phyloP scores from a whole-genome alignment of 1,140 invertebrate genomes.

The Aporrectodea caliginosa region DNA sequence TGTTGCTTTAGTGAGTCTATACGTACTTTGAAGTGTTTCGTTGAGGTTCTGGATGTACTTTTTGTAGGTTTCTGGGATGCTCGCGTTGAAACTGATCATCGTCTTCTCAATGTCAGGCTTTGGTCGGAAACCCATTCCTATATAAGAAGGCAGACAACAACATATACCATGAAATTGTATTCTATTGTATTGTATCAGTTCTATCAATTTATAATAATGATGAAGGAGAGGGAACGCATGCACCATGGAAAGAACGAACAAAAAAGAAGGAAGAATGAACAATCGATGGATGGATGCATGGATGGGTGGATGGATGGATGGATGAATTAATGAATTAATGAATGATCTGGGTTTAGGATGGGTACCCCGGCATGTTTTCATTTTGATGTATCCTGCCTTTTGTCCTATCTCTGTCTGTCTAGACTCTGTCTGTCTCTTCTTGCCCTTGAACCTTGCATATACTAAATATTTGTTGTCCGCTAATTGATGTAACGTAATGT shows the following conservation, averaged over 20 bases:
- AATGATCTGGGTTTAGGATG: not conserved
- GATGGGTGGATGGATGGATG: not conserved
- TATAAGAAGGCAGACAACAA: no score
- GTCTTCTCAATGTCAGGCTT: not conserved
- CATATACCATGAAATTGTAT: no score
- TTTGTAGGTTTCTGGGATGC: not conserved
- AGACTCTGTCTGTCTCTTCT: not conserved
- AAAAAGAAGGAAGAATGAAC: not conserved
- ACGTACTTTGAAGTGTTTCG: not conserved
- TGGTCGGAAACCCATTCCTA: not conserved
- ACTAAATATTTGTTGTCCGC: no score
- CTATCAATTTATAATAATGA: no score
- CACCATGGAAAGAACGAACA: no score
- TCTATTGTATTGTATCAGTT: no score
- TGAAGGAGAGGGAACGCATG: no score
- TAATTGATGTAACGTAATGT: not conserved
- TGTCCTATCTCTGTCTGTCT: not conserved
- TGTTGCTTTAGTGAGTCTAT: not conserved
- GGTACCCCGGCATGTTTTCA: not conserved
- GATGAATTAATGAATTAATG: not conserved
- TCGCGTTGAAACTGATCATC: not conserved
- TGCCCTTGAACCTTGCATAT: not conserved
- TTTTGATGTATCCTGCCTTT: not conserved
- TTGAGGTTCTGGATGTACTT: not conserved
- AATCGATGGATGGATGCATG: not conserved